Conservation (phyloP, 2,797 vertebrate genomes). For the Lateolabrax maculatus region DNA sequence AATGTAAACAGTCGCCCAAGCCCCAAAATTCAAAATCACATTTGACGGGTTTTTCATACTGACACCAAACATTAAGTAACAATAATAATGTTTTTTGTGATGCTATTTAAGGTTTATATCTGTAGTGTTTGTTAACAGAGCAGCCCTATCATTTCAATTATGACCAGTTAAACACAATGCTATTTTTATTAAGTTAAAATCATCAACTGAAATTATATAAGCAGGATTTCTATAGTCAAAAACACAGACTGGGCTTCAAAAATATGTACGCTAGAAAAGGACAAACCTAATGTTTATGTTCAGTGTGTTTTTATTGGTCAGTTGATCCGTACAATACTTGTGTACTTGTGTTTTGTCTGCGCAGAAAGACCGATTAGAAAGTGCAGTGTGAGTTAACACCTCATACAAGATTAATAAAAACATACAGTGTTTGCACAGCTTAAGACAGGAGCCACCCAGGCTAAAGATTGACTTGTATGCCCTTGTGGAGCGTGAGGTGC, state of each 20-base stretch:
- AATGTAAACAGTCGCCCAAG: not conserved
- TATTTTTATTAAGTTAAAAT: not conserved
- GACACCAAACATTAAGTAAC: too few relatives aligned
- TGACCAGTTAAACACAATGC: not conserved
- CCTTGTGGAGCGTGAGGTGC: not conserved
- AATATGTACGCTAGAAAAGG: too few relatives aligned
- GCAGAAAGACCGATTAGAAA: not conserved
- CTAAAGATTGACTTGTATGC: not conserved
- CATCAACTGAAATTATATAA: not conserved
- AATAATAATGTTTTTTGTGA: not conserved
- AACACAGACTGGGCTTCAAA: not conserved
- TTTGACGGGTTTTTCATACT: too few relatives aligned
- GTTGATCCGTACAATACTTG: too few relatives aligned
- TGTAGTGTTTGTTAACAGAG: not conserved
- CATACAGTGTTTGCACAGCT: not conserved
- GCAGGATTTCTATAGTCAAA: not conserved
- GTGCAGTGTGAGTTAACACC: not conserved
- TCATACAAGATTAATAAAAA: not conserved
- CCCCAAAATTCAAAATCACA: not conserved
- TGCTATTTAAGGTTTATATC: not conserved
- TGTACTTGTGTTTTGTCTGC: too few relatives aligned
- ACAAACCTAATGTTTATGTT: too few relatives aligned
- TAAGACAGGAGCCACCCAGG: not conserved
- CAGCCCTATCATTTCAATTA: not conserved
- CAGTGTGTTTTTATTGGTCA: too few relatives aligned